Conservation (phyloP, 2,797 vertebrate species). For the Chloroceryle amazona region DNA sequence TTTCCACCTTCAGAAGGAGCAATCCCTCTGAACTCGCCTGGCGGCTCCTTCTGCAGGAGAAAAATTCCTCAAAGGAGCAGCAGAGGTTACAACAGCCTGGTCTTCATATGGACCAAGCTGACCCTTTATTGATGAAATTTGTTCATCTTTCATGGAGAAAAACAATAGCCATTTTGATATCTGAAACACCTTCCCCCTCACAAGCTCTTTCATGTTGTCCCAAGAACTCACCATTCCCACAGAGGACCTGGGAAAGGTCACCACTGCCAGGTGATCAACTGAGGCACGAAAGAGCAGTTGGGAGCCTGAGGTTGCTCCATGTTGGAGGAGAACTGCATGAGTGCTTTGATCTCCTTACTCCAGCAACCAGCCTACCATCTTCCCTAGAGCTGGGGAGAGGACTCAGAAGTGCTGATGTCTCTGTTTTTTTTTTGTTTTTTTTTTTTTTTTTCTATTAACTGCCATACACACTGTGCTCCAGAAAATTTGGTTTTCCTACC, state of each 20-base stretch:
- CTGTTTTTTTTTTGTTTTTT: not conserved
- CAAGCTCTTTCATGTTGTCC: not conserved
- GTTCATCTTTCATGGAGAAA: not conserved
- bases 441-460: not conserved
- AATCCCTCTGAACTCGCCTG: not conserved
- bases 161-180: not conserved
- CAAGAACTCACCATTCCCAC: not conserved
- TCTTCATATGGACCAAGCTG: not conserved
- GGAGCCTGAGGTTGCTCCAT: accelerated
- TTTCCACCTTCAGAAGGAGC: slow-evolving; percentile 48
- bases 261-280: not conserved
- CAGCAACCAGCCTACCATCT: not conserved
- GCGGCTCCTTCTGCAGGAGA: not conserved
- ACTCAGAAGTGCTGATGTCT: not conserved
- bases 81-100: not conserved
- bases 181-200: not conserved
- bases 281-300: accelerated
- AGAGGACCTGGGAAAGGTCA: not conserved
- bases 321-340: accelerated
- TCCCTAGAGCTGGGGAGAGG: not conserved
- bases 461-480: not conserved
- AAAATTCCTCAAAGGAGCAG: not conserved
- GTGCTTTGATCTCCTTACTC: not conserved
- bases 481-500: not conserved
- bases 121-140: not conserved